Conservation (phyloP, 2,797 vertebrate species). For the Borostomias antarcticus region DNA sequence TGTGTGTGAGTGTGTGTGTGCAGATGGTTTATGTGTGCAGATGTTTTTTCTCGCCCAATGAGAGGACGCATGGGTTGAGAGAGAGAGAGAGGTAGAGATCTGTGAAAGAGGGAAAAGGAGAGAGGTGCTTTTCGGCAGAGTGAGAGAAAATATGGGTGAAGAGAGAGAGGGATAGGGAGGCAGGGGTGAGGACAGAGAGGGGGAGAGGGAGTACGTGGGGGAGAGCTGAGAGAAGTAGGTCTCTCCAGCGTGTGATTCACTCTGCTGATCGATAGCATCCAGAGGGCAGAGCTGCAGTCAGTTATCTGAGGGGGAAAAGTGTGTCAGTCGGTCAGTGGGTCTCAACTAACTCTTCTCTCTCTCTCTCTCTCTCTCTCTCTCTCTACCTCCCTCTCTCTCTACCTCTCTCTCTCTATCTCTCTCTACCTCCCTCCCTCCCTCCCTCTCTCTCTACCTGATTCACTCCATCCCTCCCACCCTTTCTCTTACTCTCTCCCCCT, state of each 20-base stretch:
- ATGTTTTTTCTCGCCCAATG: neutral
- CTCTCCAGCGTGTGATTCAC: constrained; percentile 31
- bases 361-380: constrained; percentile 23
- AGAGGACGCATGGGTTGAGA: neutral
- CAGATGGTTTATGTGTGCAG: no score
- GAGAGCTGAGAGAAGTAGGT: neutral
- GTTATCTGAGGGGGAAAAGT: constrained; percentile 54
- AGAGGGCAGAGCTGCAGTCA: constrained; percentile 31
- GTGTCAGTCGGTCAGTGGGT: constrained; percentile 73
- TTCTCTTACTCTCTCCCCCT: constrained; percentile 11
- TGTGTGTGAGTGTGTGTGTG: neutral
- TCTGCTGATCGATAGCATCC: constrained; percentile 56
- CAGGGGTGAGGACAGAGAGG: constrained; percentile 8
- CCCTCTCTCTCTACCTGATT: neutral
- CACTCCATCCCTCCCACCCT: constrained; percentile 2
- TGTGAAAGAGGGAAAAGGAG: constrained; percentile 1
- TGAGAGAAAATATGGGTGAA: no score
- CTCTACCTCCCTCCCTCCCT: constrained; percentile 19
- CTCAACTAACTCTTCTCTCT: constrained; percentile 43
- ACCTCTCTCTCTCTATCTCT: constrained; percentile 13
- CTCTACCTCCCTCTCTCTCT: constrained; percentile 10
- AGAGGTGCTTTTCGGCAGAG: no score
- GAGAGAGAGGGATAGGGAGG: constrained; percentile 13
- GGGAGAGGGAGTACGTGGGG: neutral
- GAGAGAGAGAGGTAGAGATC: neutral